Base-by-base conservation (phyloP, 64 coral and sea anemone species). In the Orbicella faveolata region DNA sequence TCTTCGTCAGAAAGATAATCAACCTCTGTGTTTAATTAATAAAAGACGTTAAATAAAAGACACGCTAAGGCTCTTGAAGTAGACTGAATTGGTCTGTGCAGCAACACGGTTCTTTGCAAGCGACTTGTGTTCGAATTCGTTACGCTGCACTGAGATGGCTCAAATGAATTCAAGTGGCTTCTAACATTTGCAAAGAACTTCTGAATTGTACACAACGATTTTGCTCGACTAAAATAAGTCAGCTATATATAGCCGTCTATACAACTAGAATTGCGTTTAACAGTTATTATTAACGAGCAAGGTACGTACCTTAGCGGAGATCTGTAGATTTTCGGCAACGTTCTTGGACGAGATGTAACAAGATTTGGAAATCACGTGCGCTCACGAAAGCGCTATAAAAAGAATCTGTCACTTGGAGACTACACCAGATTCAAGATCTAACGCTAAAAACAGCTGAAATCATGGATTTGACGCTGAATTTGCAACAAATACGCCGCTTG, bases 311-410 rank as follows among this genome's bases (percentile, higher is more conserved):
- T 57, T 57, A 57, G 54, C 4, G 7, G 54, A 57, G 8, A 9
- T 57, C 54, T 41, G 39, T 41, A 41, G 54, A 57, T 9, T 9
- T 57, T 57, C 9, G 54, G 54, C 13, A 11, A 14, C 54, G 54
- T 14, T 57, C 54, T 57, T 52, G 57, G 79, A 82, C 33, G 33
- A 82, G 79, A 64, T 37, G 3, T 36, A 37, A 63, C 53, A 17
- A 33, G 11, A 73, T n/a, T 33, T 74, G 3, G 9, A 23, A 77
- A 41, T 84, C 82, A 84, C 82, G 82, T 84, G 82, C 37, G 16
- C n/a, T 37, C 41, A 23, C 61, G 39, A 72, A 84, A 70, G 67
- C 64, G 82, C 35, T 51, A 72, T 48, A 84, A 84, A 70, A 72
- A 69, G 82, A 70, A 12, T 23, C 36, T 72, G 36, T 52, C 64